Evolutionary conservation across 1,140 invertebrate species (phyloP).

Genomic region (Zaprionus africanus): DNA sequence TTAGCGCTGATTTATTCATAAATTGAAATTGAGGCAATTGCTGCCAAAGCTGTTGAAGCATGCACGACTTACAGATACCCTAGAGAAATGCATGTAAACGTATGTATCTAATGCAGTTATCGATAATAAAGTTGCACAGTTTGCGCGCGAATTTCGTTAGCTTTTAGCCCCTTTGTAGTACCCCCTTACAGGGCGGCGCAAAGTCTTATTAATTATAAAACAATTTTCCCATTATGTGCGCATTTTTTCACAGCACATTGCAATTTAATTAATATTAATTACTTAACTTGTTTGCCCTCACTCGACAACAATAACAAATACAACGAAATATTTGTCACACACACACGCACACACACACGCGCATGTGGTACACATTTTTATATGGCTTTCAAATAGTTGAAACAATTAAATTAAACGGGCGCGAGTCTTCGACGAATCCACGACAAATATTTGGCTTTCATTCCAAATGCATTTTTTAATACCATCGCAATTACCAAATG

Average conservation of each 20-base stretch:
- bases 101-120: neutral
- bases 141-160: neutral
- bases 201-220: conserved; percentile 14
- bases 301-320: conserved; percentile 20
- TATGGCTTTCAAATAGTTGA: conserved; percentile 21
- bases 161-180: neutral
- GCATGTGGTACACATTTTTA: conserved; percentile 3
- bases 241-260: conserved; percentile 28
- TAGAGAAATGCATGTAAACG: neutral
- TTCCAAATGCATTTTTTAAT: conserved; percentile 44
- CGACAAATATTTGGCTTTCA: conserved; percentile 61
- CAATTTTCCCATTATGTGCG: neutral
- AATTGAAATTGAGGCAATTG: conserved; percentile 43
- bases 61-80: neutral
- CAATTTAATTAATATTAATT: conserved; percentile 74
- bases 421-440: conserved; percentile 32
- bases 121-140: neutral
- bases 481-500: conserved; percentile 44
- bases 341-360: neutral
- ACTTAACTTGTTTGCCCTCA: conserved; percentile 50
- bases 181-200: neutral
- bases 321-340: conserved; percentile 4
- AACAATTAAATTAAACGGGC: conserved; percentile 53
- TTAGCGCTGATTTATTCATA: conserved; percentile 59
- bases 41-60: neutral